Conservation (phyloP, 2,888 invertebrate species). For the Drosophila hawaiiensis region DNA sequence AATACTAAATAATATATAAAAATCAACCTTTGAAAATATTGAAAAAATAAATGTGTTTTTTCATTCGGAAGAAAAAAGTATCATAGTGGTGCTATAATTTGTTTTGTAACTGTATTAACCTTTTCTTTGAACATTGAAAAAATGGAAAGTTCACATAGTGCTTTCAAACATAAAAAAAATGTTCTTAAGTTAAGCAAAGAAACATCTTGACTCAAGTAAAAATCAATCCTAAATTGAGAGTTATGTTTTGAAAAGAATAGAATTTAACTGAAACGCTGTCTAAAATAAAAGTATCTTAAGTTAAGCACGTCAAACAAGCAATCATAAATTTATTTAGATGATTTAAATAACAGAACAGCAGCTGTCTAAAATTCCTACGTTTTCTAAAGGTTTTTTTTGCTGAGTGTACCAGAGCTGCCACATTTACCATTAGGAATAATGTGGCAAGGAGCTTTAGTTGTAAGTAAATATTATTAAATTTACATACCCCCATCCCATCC, state of each 20-base stretch:
- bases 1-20: neutral
- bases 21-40: neutral
- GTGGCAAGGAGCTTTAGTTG: conserved; percentile 67
- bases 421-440: conserved; percentile 40
- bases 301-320: too few species aligned
- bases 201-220: neutral
- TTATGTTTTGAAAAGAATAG: neutral
- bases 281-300: neutral
- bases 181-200: neutral
- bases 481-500: conserved; percentile 57
- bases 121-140: neutral
- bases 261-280: neutral
- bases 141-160: neutral
- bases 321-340: too few species aligned
- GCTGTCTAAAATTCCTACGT: too few species aligned
- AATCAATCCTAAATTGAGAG: neutral
- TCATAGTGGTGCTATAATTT: neutral
- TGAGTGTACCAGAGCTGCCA: neutral
- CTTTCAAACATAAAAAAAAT: neutral
- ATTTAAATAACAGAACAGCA: neutral
- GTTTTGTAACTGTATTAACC: neutral
- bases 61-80: neutral
- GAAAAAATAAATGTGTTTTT: neutral
- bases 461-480: conserved; percentile 80
- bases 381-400: neutral